These are phyloP conservation scores for Pseudorhombus dupliciocellatus DNA, from an alignment of 2,113 vertebrate species.

Conservation along the genomic window DNA sequence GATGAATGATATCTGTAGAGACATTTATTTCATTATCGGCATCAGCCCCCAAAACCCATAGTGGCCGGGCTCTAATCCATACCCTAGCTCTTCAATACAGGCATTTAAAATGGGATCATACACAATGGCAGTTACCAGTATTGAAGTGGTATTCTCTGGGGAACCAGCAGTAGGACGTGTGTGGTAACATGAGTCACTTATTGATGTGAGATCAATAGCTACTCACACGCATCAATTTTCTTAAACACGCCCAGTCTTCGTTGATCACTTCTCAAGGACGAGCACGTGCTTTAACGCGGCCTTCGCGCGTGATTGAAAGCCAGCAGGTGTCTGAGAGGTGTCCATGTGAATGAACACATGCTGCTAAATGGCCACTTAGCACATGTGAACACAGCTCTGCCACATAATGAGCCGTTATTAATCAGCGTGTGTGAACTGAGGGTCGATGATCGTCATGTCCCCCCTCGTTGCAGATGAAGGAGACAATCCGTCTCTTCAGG, in stretches of 20 bases:
- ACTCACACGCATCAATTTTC: neutral
- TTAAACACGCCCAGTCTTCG: neutral
- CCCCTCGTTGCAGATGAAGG: slow-evolving; percentile 87
- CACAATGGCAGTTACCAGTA: slow-evolving; percentile 7
- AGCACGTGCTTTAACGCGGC: slow-evolving; percentile 12
- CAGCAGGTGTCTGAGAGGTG: neutral
- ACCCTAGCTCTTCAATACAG: neutral
- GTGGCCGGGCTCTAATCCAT: too few species aligned
- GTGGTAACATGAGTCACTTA: neutral
- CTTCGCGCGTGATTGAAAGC: slow-evolving; percentile 39
- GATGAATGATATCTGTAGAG: too few species aligned
- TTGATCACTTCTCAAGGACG: slow-evolving; percentile 48
- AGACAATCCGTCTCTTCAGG: slow-evolving; percentile 86
- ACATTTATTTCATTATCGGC: too few species aligned
- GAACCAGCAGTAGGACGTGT: neutral
- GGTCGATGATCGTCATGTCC: slow-evolving; percentile 22
- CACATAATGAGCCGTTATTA: slow-evolving; percentile 15
- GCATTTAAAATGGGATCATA: neutral
- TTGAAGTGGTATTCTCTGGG: slow-evolving; percentile 3
- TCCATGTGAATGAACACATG: slow-evolving; percentile 20
- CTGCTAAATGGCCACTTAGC: slow-evolving; percentile 44
- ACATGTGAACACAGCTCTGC: slow-evolving; percentile 31
- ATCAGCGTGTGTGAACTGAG: slow-evolving; percentile 11
- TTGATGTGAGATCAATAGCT: slow-evolving; percentile 20
- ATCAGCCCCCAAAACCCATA: too few species aligned